These are phyloP conservation scores for Drosophila athabasca DNA, from an alignment of 1,140 invertebrate species.

Conservation along the genomic window DNA sequence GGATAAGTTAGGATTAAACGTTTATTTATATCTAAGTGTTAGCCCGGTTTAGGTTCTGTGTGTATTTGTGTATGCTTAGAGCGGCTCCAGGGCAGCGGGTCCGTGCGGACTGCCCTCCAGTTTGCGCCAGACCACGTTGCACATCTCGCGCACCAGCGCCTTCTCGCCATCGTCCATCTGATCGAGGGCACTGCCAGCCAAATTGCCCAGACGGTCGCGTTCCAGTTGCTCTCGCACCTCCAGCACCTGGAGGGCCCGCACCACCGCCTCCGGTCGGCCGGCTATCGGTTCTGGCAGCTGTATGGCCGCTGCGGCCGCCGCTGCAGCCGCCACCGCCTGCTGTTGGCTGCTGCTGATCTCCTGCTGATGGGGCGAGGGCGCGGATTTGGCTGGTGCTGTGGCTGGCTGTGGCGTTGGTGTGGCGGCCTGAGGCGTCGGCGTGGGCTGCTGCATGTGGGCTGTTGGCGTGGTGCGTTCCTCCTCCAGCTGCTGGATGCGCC, in stretches of 20 bases:
- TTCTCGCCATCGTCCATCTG: conserved; percentile 95
- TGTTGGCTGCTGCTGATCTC: conserved; percentile 19
- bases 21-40: conserved; percentile 59
- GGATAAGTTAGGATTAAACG: conserved; percentile 59
- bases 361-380: conserved; percentile 65
- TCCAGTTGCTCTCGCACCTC: conserved; percentile 95
- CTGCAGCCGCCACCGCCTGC: conserved; percentile 55
- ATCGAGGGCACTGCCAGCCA: conserved; percentile 83
- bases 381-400: conserved; percentile 76
- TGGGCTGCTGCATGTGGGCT: conserved; percentile 82
- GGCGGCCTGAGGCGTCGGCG: conserved; percentile 85
- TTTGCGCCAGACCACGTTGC: conserved; percentile 92
- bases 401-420: conserved; percentile 88
- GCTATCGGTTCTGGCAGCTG: conserved; percentile 83
- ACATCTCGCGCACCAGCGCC: conserved; percentile 97
- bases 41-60: conserved; percentile 45
- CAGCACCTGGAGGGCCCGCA: conserved; percentile 94
- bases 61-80: conserved; percentile 48
- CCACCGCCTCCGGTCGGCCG: conserved; percentile 93
- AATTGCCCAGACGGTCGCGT: conserved; percentile 83
- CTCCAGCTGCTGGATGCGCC: conserved; percentile 92
- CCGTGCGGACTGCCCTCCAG: conserved; percentile 85
- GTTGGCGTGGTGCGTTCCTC: conserved; percentile 89
- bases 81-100: conserved; percentile 65
- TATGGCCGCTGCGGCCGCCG: conserved; percentile 84